Percentiles rank a stretch among this genome's conserved stretches.
Conservation (phyloP, 2,113 vertebrate species). For the Notarius quadriscutis region DNA sequence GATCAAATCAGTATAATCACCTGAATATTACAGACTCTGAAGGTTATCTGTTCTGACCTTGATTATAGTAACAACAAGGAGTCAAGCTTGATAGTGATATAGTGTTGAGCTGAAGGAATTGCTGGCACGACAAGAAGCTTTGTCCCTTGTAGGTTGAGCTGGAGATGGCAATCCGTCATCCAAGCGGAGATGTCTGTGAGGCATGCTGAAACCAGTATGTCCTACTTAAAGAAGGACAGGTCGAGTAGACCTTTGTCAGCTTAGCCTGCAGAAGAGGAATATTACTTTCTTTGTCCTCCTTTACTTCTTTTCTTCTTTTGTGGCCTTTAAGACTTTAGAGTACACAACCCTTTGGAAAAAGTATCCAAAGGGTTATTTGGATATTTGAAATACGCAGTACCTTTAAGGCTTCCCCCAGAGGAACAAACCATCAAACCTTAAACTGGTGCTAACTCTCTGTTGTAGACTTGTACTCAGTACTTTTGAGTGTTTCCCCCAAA, state of each 20-base stretch:
- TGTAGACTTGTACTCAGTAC: neutral
- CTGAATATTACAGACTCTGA: neutral
- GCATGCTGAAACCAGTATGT: slow-evolving; percentile 5
- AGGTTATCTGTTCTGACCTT: neutral
- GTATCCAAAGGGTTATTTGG: neutral
- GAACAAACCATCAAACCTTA: neutral
- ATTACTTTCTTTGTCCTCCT: neutral
- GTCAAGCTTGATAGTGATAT: neutral
- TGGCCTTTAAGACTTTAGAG: neutral
- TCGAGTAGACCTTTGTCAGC: neutral
- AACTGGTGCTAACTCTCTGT: neutral
- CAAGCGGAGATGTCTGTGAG: neutral
- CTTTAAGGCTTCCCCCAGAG: neutral
- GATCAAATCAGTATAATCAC: neutral
- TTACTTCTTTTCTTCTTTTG: slow-evolving; percentile 2
- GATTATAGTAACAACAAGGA: neutral
- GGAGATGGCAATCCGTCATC: slow-evolving; percentile 16
- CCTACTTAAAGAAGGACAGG: slow-evolving; percentile 20
- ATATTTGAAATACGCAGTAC: neutral
- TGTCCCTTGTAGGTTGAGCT: neutral
- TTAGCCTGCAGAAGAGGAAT: neutral
- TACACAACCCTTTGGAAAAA: neutral
- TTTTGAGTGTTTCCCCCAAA: neutral
- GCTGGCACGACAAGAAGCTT: neutral
- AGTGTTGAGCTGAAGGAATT: neutral